Evolutionary conservation across 1,140 invertebrate species (phyloP).

Genomic region (Camponotus pennsylvanicus): DNA sequence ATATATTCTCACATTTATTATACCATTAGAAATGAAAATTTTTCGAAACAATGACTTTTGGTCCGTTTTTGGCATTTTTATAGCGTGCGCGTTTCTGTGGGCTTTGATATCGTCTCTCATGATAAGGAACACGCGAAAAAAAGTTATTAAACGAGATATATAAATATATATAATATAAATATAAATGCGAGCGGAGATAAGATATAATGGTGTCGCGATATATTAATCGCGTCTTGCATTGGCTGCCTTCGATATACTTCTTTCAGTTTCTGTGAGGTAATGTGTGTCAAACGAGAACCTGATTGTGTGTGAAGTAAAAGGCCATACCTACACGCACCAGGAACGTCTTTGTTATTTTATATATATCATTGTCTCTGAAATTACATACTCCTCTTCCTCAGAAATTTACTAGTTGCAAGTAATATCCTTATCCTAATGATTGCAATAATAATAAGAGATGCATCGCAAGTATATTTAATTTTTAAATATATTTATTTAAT

Average conservation of each 20-base stretch:
- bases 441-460: not conserved
- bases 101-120: constrained; percentile 70
- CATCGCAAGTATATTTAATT: not conserved
- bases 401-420: not conserved
- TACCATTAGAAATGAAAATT: constrained; percentile 32
- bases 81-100: constrained; percentile 76
- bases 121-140: constrained; percentile 31
- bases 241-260: constrained; percentile 66
- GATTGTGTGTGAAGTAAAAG: constrained; percentile 73
- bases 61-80: not conserved
- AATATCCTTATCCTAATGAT: not conserved
- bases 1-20: constrained; percentile 72
- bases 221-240: constrained; percentile 58
- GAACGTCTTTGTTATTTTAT: constrained; percentile 42
- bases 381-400: constrained; percentile 1
- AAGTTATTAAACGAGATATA: constrained; percentile 30
- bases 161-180: constrained; percentile 40
- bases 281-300: constrained; percentile 68
- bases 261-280: constrained; percentile 50
- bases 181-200: constrained; percentile 56
- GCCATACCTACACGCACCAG: constrained; percentile 68
- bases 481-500: too few species aligned
- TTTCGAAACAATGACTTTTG: constrained; percentile 11
- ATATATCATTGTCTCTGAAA: constrained; percentile 7
- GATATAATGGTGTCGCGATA: constrained; percentile 55